Evolutionary conservation across 2,797 vertebrate species (phyloP), one percentile per base, ranked within the genome.

Genomic region (Periophthalmus magnuspinnatus): DNA sequence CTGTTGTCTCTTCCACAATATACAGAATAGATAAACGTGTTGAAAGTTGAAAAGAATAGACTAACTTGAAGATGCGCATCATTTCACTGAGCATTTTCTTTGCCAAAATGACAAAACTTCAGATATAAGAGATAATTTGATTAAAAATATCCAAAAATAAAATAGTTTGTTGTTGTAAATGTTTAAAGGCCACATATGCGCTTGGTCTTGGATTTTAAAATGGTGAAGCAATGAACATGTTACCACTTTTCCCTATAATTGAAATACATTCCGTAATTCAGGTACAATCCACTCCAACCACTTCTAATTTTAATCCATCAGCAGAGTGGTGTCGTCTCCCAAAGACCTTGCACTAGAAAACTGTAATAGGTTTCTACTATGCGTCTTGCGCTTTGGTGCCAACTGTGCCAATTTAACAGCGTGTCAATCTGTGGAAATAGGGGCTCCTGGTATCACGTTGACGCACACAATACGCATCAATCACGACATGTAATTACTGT

Each of bases 401-500:
- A 64, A 64, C 62, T 64, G 62, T 64, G 41, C 62, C 62, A 48
- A 64, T 72, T 64, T 50, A 19, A 11, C 63, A 50, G 45, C 47
- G 45, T 33, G 63, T 65, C 63, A 65, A 50, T 65, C 45, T 52
- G 45, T 50, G 16, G 62, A 48, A 64, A 48, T 32, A 48, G 24
- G 48, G 24, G 62, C 13, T 48, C 41, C 14, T 50, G 28, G 45
- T 64, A 50, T 65, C 45, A 33, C 28, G 28, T 65, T 50, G 61
- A 65, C 24, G 63, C 63, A 32, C 63, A 65, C 52, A 50, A 36
- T 65, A 34, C 34, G 36, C 60, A 65, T 65, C 63, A 32, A 65
- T 65, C 63, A 65, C 28, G 45, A 32, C 47, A n/a, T 50, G 63
- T 65, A 65, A 65, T 65, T 65, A 65, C 63, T 65, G 63, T 52